Evolutionary conservation across 35 echinoderm and acorn worm genomes (phyloP), one percentile per base, ranked within the genome.

Genomic region (Ophioderma brevispina): DNA sequence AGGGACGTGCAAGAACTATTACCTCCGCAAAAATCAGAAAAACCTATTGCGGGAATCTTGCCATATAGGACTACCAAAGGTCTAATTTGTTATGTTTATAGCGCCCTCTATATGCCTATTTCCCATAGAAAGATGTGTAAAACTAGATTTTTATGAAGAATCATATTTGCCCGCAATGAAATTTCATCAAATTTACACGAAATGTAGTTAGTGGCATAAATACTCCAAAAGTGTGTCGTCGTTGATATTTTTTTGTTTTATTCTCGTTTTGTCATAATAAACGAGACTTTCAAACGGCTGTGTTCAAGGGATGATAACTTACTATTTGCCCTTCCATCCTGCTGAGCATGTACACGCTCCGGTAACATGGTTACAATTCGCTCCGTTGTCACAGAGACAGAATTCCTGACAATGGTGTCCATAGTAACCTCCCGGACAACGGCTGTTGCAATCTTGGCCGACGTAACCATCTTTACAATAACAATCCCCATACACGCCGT

Each of bases 401-500:
- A 82, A 59, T 38, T 88, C 75, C 80, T 88, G 79, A 56, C 95
- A 97, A 28, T 90, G 88, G 18, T 36, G 37, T 36, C 95, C 95
- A 76, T 94, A 97, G 6, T 76, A 87, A 85, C 85, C 85, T 21
- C 59, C 35, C 25, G 82, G 64, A 79, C 95, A 97, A 32, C 78
- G 85, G 15, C 75, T 75, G 15, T 85, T 79, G 75, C 97, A 99
- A 13, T 86, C 55, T 39, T 38, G 28, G 46, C 97, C 97, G 6
- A 93, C 76, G 38, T 80, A 99, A 23, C 97, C 97, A 55, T 88
- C 77, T 23, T 85, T 97, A 84, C 97, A 99, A 55, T 81, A 87
- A 86, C 97, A 99, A 25, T 90, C 76, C 19, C 93, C 97, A 18
- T 31, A 49, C 23, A 94, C 37, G 13, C 80, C 88, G 63, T 97